Conservation (phyloP, 2,113 vertebrate species). For the Craseonycteris thonglongyai region DNA sequence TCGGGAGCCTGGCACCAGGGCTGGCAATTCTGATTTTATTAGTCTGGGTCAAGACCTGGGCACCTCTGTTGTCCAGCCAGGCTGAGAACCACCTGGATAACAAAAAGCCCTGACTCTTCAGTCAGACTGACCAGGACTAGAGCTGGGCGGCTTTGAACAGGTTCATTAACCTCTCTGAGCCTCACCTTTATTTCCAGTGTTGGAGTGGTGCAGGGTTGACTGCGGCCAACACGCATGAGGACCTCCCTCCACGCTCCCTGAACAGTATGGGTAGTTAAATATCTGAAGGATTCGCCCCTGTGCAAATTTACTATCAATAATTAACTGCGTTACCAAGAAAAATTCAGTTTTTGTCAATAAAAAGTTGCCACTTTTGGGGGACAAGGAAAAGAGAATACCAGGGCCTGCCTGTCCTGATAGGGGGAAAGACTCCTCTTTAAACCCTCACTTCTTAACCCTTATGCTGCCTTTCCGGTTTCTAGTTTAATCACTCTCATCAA, state of each 20-base stretch:
- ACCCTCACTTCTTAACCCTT: too few species aligned
- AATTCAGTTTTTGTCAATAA: not conserved
- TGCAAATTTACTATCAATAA: not conserved
- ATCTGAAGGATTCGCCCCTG: not conserved
- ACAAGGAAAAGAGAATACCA: not conserved
- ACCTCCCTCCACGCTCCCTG: not conserved
- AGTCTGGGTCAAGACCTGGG: not conserved
- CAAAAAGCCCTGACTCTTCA: not conserved
- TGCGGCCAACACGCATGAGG: fast-evolving
- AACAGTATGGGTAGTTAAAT: not conserved
- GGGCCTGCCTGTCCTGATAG: not conserved
- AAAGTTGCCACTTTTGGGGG: not conserved
- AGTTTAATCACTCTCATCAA: too few species aligned
- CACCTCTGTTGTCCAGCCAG: not conserved
- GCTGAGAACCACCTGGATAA: not conserved
- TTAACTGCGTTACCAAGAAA: not conserved
- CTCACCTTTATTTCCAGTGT: not conserved
- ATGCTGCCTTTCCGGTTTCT: too few species aligned
- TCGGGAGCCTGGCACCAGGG: not conserved
- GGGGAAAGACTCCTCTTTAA: too few species aligned
- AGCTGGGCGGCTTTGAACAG: not conserved
- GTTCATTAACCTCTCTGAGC: not conserved
- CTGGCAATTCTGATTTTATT: not conserved
- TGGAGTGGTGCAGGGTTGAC: not conserved
- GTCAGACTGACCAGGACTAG: not conserved